Conservation (phyloP, 2,888 invertebrate genomes). For the Leucophenga maculata region DNA sequence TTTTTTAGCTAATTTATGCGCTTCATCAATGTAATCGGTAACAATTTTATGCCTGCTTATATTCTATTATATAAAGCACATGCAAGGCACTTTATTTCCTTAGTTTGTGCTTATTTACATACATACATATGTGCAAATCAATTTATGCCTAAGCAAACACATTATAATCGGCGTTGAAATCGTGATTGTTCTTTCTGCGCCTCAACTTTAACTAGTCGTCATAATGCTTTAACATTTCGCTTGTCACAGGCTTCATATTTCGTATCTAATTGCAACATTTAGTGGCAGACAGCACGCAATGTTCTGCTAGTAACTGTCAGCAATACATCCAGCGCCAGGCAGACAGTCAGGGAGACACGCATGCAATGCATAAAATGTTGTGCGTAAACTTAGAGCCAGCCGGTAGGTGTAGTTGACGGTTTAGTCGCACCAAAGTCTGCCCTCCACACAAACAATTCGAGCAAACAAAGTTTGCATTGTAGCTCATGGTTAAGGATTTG, state of each 20-base stretch:
- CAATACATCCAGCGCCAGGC: neutral
- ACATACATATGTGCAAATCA: neutral
- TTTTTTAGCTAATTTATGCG: neutral
- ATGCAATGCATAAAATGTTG: neutral
- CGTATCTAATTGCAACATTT: slow-evolving; percentile 59
- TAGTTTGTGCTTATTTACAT: neutral
- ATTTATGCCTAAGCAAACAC: slow-evolving; percentile 3
- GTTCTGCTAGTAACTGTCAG: neutral
- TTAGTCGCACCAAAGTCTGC: neutral
- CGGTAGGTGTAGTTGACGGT: neutral
- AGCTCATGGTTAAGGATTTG: no score
- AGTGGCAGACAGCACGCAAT: slow-evolving; percentile 56
- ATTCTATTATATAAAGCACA: no score
- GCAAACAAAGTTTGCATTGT: neutral
- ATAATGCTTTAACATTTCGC: slow-evolving; percentile 39
- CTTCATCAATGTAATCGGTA: neutral
- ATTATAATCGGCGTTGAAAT: slow-evolving; percentile 28
- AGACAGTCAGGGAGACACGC: neutral
- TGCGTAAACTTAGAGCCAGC: slow-evolving; percentile 14
- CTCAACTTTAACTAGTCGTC: slow-evolving; percentile 42
- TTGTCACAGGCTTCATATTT: slow-evolving; percentile 58
- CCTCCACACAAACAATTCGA: neutral
- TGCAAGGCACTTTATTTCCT: no score
- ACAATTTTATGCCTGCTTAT: neutral
- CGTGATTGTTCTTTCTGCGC: slow-evolving; percentile 34